A percentile compares a stretch with the other conserved stretches of the same genome.
Evolutionary conservation across 1,140 invertebrate species (phyloP).

Genomic region (Zaprionus gabonicus): DNA sequence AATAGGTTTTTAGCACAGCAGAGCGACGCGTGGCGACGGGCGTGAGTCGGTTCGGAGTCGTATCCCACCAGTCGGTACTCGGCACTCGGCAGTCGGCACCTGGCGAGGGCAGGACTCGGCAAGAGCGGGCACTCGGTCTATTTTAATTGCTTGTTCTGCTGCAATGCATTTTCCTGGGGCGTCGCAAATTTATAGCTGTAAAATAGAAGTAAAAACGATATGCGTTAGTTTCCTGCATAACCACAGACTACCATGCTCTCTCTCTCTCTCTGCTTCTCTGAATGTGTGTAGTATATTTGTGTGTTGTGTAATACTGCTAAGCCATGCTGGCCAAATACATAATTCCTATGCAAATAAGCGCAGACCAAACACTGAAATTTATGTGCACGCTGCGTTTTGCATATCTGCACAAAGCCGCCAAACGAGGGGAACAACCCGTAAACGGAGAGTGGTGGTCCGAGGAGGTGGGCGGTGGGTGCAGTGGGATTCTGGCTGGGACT

Average conservation of each 20-base stretch:
- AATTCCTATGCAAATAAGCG: slow-evolving; percentile 82
- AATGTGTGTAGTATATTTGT: slow-evolving; percentile 32
- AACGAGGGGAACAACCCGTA: slow-evolving; percentile 14
- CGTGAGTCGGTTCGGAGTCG: slow-evolving; percentile 1
- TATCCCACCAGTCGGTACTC: not conserved
- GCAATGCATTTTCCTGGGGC: slow-evolving; percentile 78
- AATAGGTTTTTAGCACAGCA: slow-evolving; percentile 77
- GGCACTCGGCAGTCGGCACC: slow-evolving; percentile 11
- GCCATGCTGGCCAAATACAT: slow-evolving; percentile 78
- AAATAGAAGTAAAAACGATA: slow-evolving; percentile 79
- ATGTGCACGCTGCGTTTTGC: slow-evolving; percentile 76
- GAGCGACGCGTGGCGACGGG: slow-evolving; percentile 1
- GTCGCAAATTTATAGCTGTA: slow-evolving; percentile 78
- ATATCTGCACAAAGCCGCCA: slow-evolving; percentile 63
- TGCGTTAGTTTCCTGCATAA: slow-evolving; percentile 75
- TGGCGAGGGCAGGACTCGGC: slow-evolving; percentile 26
- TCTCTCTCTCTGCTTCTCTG: not conserved
- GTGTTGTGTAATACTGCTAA: slow-evolving; percentile 75
- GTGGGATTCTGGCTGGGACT: not conserved
- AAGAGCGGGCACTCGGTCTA: slow-evolving; percentile 27
- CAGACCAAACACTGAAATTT: slow-evolving; percentile 71
- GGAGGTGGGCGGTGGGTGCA: not conserved
- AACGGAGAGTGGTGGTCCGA: slow-evolving; percentile 5
- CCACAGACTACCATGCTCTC: slow-evolving; percentile 53
- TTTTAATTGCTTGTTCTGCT: slow-evolving; percentile 82